Evolutionary conservation across 2,888 invertebrate species (phyloP), one percentile per base, ranked within the genome.

Genomic region (Andrena fulva): DNA sequence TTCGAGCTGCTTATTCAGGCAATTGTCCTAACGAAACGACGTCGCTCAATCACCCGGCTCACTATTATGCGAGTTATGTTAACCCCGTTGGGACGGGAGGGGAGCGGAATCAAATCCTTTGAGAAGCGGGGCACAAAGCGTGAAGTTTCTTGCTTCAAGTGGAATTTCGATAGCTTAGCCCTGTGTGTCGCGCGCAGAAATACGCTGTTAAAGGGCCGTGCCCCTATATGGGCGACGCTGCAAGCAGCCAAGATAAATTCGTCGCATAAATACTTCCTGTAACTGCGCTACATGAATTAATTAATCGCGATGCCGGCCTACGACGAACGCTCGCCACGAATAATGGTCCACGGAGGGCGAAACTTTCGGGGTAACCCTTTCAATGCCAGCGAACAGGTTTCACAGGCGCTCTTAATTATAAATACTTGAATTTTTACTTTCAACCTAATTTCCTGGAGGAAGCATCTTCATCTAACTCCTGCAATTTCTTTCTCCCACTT

Each of bases 21-120:
- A 87, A 87, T 87, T 79, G 82, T 85, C 85, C 81, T 71, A 87
- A 86, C 85, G 87, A 83, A 89, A 87, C 84, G 89, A 87, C 86
- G 87, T 82, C 87, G 80, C 87, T 89, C 89, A 87, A 89, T 90
- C 89, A 89, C 78, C 66, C 64, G 54, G 81, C 78, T 77, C 79
- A 64, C 77, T 84, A 77, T 82, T 81, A 75, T 69, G 72, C 77
- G 69, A 82, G 82, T 75, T 85, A 82, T 62, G 81, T 73, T 84
- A 71, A 80, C 59, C 71, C 54, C 52, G 68, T n/a, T 16, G 24
- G 59, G 20, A 24, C 24, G 2, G 27, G 56, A 27, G 56, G 56
- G 24, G 10, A 60, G 63, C 42, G 71, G 62, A 62, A 80, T 66
- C 50, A 42, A 42, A 82, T 71, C 74, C 70, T 77, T 79, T 69